Evolutionary conservation across 2,888 invertebrate genomes (phyloP).

Genomic region (Phalangium opilio): DNA sequence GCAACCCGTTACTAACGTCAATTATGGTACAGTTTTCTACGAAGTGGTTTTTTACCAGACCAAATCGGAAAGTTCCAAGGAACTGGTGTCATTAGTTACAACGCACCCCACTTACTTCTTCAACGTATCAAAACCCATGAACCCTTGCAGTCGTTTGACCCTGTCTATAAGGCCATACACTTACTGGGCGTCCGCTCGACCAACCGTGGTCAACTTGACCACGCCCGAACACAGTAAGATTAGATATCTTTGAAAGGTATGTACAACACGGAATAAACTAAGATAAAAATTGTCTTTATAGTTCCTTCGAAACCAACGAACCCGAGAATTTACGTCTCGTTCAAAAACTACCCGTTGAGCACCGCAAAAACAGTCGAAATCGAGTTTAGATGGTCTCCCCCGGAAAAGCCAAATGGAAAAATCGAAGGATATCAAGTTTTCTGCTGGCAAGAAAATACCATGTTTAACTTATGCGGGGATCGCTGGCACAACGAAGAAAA

Average conservation of each 20-base stretch:
- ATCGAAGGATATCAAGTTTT: conserved; percentile 53
- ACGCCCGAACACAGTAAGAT: conserved; percentile 41
- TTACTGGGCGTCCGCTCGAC: conserved; percentile 61
- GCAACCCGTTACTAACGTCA: conserved; percentile 55
- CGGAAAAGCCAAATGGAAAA: conserved; percentile 54
- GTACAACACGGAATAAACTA: too few relatives aligned
- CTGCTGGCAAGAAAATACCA: conserved; percentile 41
- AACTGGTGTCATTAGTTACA: conserved; percentile 27
- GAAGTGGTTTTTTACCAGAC: conserved; percentile 38
- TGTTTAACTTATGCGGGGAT: too few relatives aligned
- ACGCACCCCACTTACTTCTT: too few relatives aligned
- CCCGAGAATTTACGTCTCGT: conserved; percentile 55
- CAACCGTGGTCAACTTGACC: conserved; percentile 41
- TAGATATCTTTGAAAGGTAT: too few relatives aligned
- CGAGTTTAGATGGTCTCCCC: conserved; percentile 64
- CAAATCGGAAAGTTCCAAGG: conserved; percentile 26
- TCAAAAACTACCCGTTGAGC: conserved; percentile 25
- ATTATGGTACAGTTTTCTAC: conserved; percentile 66
- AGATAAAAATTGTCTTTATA: too few relatives aligned
- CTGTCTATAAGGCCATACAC: conserved; percentile 42
- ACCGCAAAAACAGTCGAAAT: conserved; percentile 36
- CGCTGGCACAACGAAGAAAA: too few relatives aligned
- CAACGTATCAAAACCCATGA: too few relatives aligned
- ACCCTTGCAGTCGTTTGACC: too few relatives aligned
- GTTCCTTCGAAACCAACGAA: conserved; percentile 57